Percentiles rank a stretch among this genome's conserved stretches.
phyloP scores from a whole-genome alignment of 2,797 vertebrate genomes.

The Brachymystax lenok region DNA sequence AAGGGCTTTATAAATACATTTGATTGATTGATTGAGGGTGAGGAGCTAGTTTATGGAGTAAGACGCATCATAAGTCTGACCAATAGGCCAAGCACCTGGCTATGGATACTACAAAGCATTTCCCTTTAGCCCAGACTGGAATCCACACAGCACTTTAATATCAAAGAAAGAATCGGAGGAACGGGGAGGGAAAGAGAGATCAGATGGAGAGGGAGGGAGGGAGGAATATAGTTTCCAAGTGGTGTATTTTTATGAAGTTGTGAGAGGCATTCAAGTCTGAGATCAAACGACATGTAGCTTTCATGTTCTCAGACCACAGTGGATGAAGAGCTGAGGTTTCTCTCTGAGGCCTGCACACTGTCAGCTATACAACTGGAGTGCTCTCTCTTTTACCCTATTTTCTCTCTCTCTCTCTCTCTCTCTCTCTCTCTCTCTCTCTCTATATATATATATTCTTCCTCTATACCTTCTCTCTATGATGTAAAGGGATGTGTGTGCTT shows the following conservation, averaged over 20 bases:
- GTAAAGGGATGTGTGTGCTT: no score
- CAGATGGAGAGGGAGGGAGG: constrained; percentile 24
- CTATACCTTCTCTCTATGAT: constrained; percentile 8
- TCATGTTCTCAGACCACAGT: constrained; percentile 69
- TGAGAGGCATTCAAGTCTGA: constrained; percentile 64
- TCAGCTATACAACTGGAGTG: constrained; percentile 52
- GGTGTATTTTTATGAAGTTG: constrained; percentile 51
- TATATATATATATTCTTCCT: background rate
- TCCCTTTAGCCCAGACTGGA: constrained; percentile 66
- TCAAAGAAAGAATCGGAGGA: constrained; percentile 62
- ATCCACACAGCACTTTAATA: constrained; percentile 71
- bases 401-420: constrained; percentile 26
- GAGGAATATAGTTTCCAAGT: constrained; percentile 57
- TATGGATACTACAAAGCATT: constrained; percentile 68
- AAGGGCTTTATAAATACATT: background rate
- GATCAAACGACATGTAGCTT: constrained; percentile 70
- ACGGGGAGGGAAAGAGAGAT: constrained; percentile 55
- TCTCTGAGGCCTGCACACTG: constrained; percentile 59
- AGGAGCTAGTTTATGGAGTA: constrained; percentile 80
- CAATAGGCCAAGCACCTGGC: constrained; percentile 71
- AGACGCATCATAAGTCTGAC: constrained; percentile 69
- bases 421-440: no score
- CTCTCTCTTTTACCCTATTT: constrained; percentile 26
- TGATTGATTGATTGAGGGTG: constrained; percentile 19
- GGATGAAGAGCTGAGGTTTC: constrained; percentile 69